These are phyloP conservation scores for Lamellibrachia luymesi DNA, from an alignment of 1,140 invertebrate species.

Conservation along the genomic window DNA sequence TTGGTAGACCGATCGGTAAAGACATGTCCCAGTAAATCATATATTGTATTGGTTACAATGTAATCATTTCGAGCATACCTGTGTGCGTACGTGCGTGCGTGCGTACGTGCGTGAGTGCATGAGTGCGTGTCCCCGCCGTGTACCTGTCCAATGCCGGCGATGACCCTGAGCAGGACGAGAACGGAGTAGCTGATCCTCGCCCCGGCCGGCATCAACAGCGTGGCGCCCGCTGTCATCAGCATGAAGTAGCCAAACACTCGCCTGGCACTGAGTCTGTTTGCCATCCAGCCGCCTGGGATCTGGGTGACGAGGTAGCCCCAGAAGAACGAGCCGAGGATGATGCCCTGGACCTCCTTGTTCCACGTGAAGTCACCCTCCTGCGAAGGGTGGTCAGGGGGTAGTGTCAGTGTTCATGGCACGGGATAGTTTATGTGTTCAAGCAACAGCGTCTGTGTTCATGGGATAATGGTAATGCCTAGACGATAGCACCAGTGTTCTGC, in stretches of 20 bases:
- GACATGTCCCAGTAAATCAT: neutral
- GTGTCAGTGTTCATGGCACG: too few relatives aligned
- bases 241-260: slow-evolving; percentile 76
- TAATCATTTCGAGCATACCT: neutral
- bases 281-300: slow-evolving; percentile 55
- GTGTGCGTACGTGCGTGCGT: neutral
- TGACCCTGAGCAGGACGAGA: slow-evolving; percentile 71
- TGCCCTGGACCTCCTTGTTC: slow-evolving; percentile 51
- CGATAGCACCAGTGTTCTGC: too few relatives aligned
- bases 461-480: too few relatives aligned
- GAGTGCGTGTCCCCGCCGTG: neutral
- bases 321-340: slow-evolving; percentile 55
- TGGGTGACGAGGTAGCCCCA: slow-evolving; percentile 56
- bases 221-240: slow-evolving; percentile 72
- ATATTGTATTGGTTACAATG: neutral
- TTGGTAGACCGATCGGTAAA: neutral
- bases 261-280: slow-evolving; percentile 68
- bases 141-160: slow-evolving; percentile 84
- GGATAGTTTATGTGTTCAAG: too few relatives aligned
- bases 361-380: slow-evolving; percentile 53
- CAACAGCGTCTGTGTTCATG: too few relatives aligned
- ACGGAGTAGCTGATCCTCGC: slow-evolving; percentile 66
- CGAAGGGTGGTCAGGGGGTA: neutral
- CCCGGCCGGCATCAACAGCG: slow-evolving; percentile 73
- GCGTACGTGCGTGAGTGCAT: neutral